Conservation (phyloP, 2,888 invertebrate species). For the Nomada fabriciana region DNA sequence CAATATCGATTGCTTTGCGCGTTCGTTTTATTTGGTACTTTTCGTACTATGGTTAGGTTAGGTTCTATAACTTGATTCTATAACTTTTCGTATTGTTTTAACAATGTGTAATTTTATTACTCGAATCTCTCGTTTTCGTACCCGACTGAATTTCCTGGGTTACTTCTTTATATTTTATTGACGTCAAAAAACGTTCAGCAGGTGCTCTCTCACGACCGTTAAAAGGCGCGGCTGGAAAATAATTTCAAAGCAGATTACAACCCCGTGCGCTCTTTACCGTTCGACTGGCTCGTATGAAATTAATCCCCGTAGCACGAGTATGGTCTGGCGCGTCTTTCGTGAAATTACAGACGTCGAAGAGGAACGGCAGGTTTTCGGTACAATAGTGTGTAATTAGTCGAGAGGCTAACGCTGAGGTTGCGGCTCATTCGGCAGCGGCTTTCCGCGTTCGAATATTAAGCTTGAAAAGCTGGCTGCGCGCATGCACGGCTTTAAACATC, state of each 20-base stretch:
- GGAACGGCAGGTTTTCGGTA: slow-evolving; percentile 76
- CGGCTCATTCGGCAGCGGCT: slow-evolving; percentile 32
- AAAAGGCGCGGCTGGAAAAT: slow-evolving; percentile 54
- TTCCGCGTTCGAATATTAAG: slow-evolving; percentile 31
- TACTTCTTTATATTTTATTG: not conserved
- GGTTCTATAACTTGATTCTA: no score
- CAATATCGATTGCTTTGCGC: not conserved
- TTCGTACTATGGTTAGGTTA: no score
- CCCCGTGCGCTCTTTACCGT: slow-evolving; percentile 47
- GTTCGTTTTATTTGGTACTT: not conserved
- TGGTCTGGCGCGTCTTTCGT: slow-evolving; percentile 55
- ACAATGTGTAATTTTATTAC: no score
- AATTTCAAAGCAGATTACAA: slow-evolving; percentile 70
- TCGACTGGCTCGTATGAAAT: slow-evolving; percentile 59
- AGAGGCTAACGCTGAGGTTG: slow-evolving; percentile 73
- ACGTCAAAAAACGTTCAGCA: slow-evolving; percentile 34
- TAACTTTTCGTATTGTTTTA: no score
- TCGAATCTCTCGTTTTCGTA: not conserved
- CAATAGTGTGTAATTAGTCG: slow-evolving; percentile 82
- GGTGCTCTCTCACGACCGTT: slow-evolving; percentile 46
- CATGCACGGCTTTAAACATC: slow-evolving; percentile 18
- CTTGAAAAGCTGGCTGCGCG: slow-evolving; percentile 11
- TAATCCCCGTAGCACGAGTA: slow-evolving; percentile 58
- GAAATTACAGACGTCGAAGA: slow-evolving; percentile 70
- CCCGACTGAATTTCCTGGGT: not conserved